These are phyloP conservation scores for Danaus plexippus DNA, from an alignment of 1,140 invertebrate genomes.

Conservation along the genomic window DNA sequence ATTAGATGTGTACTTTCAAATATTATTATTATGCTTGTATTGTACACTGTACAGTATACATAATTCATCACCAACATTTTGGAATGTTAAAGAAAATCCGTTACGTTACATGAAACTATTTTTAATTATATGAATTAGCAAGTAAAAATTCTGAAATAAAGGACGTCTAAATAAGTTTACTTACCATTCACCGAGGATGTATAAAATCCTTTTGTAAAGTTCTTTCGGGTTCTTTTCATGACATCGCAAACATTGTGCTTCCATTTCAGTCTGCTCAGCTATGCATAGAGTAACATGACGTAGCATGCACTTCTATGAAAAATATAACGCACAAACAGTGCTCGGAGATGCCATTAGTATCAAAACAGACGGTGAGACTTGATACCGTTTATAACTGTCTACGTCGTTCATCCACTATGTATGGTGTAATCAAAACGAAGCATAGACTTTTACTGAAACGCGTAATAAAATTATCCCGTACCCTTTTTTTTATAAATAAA, in stretches of 20 bases:
- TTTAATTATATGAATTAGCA: no score
- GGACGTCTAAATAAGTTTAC: no score
- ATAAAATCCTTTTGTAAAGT: conserved; percentile 23
- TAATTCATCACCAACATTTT: neutral
- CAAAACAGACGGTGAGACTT: conserved; percentile 6
- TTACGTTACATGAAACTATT: neutral
- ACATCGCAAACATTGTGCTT: conserved; percentile 42
- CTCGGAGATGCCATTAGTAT: conserved; percentile 29
- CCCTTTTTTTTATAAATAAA: no score
- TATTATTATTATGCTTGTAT: no score
- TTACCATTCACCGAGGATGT: conserved; percentile 4
- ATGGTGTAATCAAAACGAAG: no score
- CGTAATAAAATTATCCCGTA: no score
- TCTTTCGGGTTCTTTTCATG: conserved; percentile 25
- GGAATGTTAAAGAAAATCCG: neutral
- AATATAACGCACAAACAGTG: conserved; percentile 28
- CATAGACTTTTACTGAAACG: no score
- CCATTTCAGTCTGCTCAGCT: conserved; percentile 33
- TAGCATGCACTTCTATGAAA: conserved; percentile 30
- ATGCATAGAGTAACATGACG: conserved; percentile 33
- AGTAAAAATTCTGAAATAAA: no score
- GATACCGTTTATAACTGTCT: conserved; percentile 6
- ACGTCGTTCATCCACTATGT: conserved; percentile 9
- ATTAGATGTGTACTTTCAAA: no score
- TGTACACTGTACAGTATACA: no score